A percentile compares a stretch with the other conserved stretches of the same genome.
Evolutionary conservation across 1,140 invertebrate genomes (phyloP).

Genomic region (Hyles vespertilio): DNA sequence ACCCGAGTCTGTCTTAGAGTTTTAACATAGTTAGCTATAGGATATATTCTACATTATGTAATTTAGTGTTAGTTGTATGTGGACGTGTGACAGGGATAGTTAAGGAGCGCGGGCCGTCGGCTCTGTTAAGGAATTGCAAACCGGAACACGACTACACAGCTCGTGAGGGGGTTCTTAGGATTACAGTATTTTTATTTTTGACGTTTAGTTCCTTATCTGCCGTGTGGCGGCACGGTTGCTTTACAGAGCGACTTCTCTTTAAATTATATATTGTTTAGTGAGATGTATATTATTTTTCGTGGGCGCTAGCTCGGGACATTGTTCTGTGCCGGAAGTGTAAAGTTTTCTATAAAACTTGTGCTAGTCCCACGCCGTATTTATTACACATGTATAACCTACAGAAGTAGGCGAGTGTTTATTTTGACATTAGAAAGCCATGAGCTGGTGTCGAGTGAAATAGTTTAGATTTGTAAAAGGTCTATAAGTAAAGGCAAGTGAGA

Average conservation of each 20-base stretch:
- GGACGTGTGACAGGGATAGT: conserved; percentile 20
- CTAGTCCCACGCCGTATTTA: conserved; percentile 16
- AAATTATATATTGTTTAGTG: conserved; percentile 9
- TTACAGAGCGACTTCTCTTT: too few species aligned
- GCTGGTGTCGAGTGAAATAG: too few species aligned
- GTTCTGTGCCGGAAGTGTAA: not conserved
- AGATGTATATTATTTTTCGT: conserved; percentile 17
- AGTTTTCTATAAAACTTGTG: too few species aligned
- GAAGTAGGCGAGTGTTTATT: too few species aligned
- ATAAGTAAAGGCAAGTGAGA: too few species aligned
- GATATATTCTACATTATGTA: conserved; percentile 19
- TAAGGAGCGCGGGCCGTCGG: not conserved
- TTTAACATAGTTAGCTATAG: conserved; percentile 11
- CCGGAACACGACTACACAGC: conserved; percentile 7
- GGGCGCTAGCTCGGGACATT: not conserved
- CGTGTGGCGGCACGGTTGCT: not conserved
- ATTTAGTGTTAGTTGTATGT: conserved; percentile 17
- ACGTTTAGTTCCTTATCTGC: conserved; percentile 25
- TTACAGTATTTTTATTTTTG: conserved; percentile 28
- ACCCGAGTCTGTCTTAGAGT: conserved; percentile 1
- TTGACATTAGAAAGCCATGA: too few species aligned
- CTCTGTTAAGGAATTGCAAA: conserved; percentile 17
- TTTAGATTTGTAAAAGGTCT: too few species aligned
- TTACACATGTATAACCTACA: not conserved
- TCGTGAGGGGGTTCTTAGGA: conserved; percentile 7